These are phyloP conservation scores for Tethya wilhelma DNA, from an alignment of 37 sponge, comb jelly and placozoan species.

Conservation along the genomic window DNA sequence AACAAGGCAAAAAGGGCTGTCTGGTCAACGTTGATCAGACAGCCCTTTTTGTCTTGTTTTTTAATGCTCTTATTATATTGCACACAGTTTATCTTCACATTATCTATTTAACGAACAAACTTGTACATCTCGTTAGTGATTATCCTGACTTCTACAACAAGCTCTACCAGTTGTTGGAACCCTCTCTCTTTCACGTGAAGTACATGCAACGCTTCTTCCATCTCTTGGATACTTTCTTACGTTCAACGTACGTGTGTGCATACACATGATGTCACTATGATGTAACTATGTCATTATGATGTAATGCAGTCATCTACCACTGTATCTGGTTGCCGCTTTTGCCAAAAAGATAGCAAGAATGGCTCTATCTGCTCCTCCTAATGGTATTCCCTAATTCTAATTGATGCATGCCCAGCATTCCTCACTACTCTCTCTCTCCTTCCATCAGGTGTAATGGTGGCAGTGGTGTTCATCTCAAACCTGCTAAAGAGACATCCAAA, in stretches of 20 bases:
- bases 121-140: conserved; percentile 65
- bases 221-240: conserved; percentile 88
- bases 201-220: conserved; percentile 83
- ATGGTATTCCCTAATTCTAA: conserved; percentile 57
- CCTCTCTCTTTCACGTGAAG: conserved; percentile 69
- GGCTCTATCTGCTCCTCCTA: conserved; percentile 86
- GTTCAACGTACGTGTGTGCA: conserved; percentile 66
- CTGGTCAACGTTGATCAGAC: too few relatives aligned
- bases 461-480: conserved; percentile 74
- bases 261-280: not conserved
- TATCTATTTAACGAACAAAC: too few relatives aligned
- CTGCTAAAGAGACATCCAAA: conserved; percentile 93
- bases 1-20: too few relatives aligned
- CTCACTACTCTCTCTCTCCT: not conserved
- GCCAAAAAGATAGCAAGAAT: conserved; percentile 84
- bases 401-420: not conserved
- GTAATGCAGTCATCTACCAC: conserved; percentile 83
- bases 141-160: conserved; percentile 93
- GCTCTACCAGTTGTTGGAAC: conserved; percentile 79
- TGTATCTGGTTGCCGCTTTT: conserved; percentile 96
- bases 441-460: conserved; percentile 74
- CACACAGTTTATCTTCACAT: too few relatives aligned
- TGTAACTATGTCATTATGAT: not conserved
- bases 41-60: too few relatives aligned
- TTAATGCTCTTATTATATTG: too few relatives aligned